These are phyloP conservation scores for Psophia crepitans DNA, from an alignment of 2,113 vertebrate genomes.

Conservation along the genomic window DNA sequence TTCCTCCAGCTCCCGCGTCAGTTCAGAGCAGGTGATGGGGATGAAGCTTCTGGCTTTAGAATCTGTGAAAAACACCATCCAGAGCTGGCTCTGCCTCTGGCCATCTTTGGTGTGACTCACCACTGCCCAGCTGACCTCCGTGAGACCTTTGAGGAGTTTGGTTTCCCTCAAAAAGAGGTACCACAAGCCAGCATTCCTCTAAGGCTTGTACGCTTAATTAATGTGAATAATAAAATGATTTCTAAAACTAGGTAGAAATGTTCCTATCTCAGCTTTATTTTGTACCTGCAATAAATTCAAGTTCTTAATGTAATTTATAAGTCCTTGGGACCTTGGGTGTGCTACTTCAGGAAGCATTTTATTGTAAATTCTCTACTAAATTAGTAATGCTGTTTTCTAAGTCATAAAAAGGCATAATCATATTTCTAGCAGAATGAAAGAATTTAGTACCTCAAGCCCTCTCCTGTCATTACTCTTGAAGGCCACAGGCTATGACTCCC, in stretches of 20 bases:
- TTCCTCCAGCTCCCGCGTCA: neutral
- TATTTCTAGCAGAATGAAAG: neutral
- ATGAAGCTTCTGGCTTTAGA: neutral
- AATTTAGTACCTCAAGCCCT: neutral
- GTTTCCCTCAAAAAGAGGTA: neutral
- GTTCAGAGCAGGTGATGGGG: neutral
- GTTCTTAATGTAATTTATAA: slow-evolving; percentile 43
- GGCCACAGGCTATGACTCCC: neutral
- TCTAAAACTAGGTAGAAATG: neutral
- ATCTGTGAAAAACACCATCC: neutral
- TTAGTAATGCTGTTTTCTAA: slow-evolving; percentile 50
- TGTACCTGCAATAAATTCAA: slow-evolving; percentile 12
- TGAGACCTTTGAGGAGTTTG: neutral
- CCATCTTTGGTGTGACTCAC: neutral
- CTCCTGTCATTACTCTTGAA: neutral
- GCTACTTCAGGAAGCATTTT: slow-evolving; percentile 20
- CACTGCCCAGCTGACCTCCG: neutral
- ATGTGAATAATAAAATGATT: neutral
- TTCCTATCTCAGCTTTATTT: slow-evolving; percentile 15
- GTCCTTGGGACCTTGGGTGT: neutral
- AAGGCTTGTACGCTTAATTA: neutral
- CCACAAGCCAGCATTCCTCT: neutral
- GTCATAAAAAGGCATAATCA: neutral
- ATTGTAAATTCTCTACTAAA: slow-evolving; percentile 37
- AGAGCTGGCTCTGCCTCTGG: neutral